A percentile compares a stretch with the other conserved stretches of the same genome.
phyloP scores from a whole-genome alignment of 2,797 vertebrate genomes.

The Delichon dasypus region DNA sequence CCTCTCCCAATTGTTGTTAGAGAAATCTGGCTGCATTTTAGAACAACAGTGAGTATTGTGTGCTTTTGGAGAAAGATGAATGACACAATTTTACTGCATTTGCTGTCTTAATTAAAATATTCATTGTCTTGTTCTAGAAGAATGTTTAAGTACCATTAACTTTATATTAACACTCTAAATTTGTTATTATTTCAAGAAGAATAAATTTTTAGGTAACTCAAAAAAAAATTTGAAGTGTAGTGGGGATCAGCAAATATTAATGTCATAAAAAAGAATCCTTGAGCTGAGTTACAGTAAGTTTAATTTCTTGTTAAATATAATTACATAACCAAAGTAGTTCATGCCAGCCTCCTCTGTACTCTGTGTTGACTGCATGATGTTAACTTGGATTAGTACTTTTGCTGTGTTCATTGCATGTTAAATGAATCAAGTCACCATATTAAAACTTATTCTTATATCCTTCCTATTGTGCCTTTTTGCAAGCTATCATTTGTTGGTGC shows the following conservation, averaged over 20 bases:
- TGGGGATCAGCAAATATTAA: slow-evolving; percentile 59
- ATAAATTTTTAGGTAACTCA: not conserved
- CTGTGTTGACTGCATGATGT: slow-evolving; percentile 54
- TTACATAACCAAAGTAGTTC: not conserved
- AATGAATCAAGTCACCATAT: slow-evolving; percentile 31
- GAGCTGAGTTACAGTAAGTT: slow-evolving; percentile 17
- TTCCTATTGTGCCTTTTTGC: slow-evolving; percentile 72
- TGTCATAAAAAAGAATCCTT: not conserved
- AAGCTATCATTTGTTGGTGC: slow-evolving; percentile 72
- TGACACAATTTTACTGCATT: slow-evolving; percentile 20
- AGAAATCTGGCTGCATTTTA: slow-evolving; percentile 39
- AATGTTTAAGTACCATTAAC: not conserved
- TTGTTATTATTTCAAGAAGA: not conserved
- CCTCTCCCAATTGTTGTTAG: slow-evolving; percentile 14
- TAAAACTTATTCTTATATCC: slow-evolving; percentile 47
- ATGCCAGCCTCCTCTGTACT: not conserved
- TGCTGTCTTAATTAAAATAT: slow-evolving; percentile 38
- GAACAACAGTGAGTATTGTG: slow-evolving; percentile 1
- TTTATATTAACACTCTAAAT: not conserved
- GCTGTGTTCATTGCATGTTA: slow-evolving; percentile 66
- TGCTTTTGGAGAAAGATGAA: slow-evolving; percentile 17
- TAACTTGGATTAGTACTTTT: slow-evolving; percentile 49
- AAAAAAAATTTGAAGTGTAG: not conserved
- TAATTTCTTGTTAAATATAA: slow-evolving; percentile 35
- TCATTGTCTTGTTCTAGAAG: not conserved